Base-by-base conservation (phyloP, 2,888 invertebrate species). In the Macrophya alboannulata region DNA sequence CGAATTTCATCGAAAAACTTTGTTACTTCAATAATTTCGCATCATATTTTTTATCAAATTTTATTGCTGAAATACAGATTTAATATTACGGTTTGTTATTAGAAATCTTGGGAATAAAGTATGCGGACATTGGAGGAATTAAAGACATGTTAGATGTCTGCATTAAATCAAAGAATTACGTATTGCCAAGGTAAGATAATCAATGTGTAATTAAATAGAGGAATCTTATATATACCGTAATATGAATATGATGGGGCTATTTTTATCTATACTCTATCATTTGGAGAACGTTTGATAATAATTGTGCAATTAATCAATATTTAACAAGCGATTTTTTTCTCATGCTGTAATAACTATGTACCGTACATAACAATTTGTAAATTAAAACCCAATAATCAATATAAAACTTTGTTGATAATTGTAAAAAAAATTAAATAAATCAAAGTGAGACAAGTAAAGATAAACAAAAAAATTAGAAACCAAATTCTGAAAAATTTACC, bases 401-500 rank as follows among this genome's bases (percentile, higher is more conserved):
- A 9, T 17, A n/a, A 10, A 71, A n/a, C 9, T 62, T 25, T 12
- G 45, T 48, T 10, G 10, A 9, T 4, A 51, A 51, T 8, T 51
- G 17, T 65, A 31, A 21, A 31, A 4, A 17, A 55, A 55, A 17
- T 17, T 15, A 17, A 25, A 65, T 8, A 65, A 9, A n/a, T n/a
- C n/a, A n/a, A 12, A 65, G 15, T 5, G 10, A 15, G 10, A 15
- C 65, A 12, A 12, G 1, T 37, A 10, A 65, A 31, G 4, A 31
- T 9, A 31, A 10, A 65, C 31, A 3, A 25, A 65, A 12, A 5
- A 21, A 15, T 37, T 48, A 48, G 10, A 31, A 31, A 31, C 21
- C 1, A 2, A 6, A n/a, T n/a, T 25, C 12, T 62, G 51, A 62
- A 62, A 62, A 62, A n/a, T 21, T 74, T 92, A 97, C 97, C 95